A percentile compares a stretch with the other conserved stretches of the same genome.
Conservation (phyloP, 1,140 invertebrate genomes). For the Drosophila suzukii region DNA sequence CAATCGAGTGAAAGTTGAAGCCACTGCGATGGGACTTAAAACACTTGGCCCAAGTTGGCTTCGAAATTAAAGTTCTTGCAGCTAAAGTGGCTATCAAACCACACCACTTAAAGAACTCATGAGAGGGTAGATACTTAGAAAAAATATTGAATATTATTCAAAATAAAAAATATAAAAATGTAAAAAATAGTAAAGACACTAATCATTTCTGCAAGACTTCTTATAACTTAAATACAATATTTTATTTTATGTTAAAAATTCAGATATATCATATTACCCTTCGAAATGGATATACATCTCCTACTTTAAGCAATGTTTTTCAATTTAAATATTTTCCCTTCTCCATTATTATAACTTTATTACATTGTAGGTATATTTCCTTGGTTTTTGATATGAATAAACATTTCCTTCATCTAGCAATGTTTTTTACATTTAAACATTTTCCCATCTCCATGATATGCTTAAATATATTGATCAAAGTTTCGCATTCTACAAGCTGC, state of each 20-base stretch:
- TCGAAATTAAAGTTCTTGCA: not conserved
- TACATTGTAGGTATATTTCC: too few species aligned
- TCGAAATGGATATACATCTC: too few species aligned
- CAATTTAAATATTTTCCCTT: too few species aligned
- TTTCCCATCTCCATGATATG: not conserved
- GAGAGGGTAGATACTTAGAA: not conserved
- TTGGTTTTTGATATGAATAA: too few species aligned
- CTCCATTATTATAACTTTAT: too few species aligned
- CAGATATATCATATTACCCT: too few species aligned
- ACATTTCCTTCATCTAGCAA: too few species aligned
- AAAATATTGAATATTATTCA: not conserved
- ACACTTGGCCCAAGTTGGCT: not conserved
- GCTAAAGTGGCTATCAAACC: not conserved
- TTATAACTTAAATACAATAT: too few species aligned
- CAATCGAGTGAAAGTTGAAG: slow-evolving; percentile 39
- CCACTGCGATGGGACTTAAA: slow-evolving; percentile 2
- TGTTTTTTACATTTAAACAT: not conserved
- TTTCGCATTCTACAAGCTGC: not conserved
- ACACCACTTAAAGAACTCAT: not conserved
- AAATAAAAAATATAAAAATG: not conserved
- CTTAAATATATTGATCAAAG: not conserved
- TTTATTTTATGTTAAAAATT: too few species aligned
- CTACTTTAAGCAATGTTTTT: too few species aligned
- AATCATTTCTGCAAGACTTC: too few species aligned
- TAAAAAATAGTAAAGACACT: too few species aligned